Evolutionary conservation across 2,888 invertebrate genomes (phyloP).

Genomic region (Luffia ferchaultella): DNA sequence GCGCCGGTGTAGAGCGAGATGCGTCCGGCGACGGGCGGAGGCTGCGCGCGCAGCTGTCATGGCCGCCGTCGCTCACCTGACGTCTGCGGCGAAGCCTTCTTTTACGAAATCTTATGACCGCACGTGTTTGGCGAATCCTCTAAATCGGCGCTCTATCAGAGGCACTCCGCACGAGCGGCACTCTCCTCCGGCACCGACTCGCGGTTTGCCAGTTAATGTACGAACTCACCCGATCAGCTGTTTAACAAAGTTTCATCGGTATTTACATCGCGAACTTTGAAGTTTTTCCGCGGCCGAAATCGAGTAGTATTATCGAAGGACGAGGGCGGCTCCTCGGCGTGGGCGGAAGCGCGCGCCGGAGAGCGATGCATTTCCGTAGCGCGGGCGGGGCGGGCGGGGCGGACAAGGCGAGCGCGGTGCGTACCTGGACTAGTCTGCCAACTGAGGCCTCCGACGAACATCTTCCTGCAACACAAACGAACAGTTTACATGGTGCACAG

Average conservation of each 20-base stretch:
- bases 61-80: conserved; percentile 60
- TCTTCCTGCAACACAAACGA: conserved; percentile 91
- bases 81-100: conserved; percentile 38
- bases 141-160: background rate
- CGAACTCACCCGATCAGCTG: conserved; percentile 44
- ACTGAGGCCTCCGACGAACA: conserved; percentile 99
- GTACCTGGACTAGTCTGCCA: conserved; percentile 99
- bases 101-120: background rate
- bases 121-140: background rate
- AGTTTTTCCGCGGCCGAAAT: background rate
- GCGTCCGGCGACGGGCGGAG: conserved; percentile 19
- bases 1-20: conserved; percentile 33
- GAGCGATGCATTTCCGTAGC: conserved; percentile 22
- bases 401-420: conserved; percentile 41
- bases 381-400: conserved; percentile 36
- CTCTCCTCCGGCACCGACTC: background rate
- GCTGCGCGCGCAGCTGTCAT: conserved; percentile 62
- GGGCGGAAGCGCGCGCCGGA: conserved; percentile 46
- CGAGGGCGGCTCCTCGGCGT: conserved; percentile 9
- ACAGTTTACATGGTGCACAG: conserved; percentile 34
- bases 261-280: conserved; percentile 42
- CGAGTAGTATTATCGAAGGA: background rate
- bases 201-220: background rate
- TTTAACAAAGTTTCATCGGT: conserved; percentile 56
- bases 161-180: background rate